A percentile compares a stretch with the other conserved stretches of the same genome.
phyloP scores from a whole-genome alignment of 2,888 invertebrate species.

The Tanytarsus gracilentus region DNA sequence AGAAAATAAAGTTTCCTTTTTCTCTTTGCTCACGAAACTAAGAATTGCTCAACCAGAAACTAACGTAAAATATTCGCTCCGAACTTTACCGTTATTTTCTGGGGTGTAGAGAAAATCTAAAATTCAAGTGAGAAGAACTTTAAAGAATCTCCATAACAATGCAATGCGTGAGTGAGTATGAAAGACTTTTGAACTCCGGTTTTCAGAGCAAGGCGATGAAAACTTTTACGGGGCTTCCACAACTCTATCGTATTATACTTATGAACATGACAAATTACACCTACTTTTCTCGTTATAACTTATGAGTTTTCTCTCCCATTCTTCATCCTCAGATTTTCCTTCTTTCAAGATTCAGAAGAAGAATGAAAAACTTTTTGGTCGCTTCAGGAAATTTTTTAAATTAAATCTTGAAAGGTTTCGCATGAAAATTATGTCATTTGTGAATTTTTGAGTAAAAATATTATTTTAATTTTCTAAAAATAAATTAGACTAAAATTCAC shows the following conservation, averaged over 20 bases:
- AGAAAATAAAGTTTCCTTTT: background rate
- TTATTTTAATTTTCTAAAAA: too few relatives aligned
- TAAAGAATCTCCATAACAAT: slow-evolving; percentile 23
- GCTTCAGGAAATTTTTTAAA: background rate
- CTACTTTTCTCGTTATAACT: slow-evolving; percentile 7
- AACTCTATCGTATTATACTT: background rate
- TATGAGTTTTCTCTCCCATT: background rate
- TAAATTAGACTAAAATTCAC: too few relatives aligned
- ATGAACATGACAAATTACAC: slow-evolving; percentile 20
- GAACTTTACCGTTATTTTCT: slow-evolving; percentile 8
- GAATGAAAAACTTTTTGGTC: background rate
- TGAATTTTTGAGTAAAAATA: too few relatives aligned
- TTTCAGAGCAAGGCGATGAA: background rate
- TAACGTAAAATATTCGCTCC: slow-evolving; percentile 1
- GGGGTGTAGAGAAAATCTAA: background rate
- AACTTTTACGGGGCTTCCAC: background rate
- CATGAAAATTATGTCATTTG: too few relatives aligned
- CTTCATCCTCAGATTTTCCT: background rate
- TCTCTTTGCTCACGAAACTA: background rate
- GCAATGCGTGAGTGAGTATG: background rate
- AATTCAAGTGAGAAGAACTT: slow-evolving; percentile 18
- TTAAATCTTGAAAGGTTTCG: too few relatives aligned
- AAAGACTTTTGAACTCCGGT: slow-evolving; percentile 8
- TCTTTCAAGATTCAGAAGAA: too few relatives aligned
- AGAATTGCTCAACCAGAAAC: slow-evolving; percentile 5